A percentile compares a stretch with the other conserved stretches of the same genome.
Conservation (phyloP, 2,113 vertebrate species). For the Siniperca chuatsi region DNA sequence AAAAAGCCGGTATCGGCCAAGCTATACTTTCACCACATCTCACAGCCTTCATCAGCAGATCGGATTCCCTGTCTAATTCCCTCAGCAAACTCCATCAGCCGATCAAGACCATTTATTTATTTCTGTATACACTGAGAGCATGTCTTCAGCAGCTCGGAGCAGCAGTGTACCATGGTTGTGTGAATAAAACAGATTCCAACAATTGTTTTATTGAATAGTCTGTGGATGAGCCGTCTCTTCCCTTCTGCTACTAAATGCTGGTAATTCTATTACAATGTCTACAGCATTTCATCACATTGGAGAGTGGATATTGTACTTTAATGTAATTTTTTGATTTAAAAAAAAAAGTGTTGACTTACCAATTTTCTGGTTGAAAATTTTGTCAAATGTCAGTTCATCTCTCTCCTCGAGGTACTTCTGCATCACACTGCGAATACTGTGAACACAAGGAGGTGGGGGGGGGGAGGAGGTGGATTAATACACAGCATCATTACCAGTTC, state of each 20-base stretch:
- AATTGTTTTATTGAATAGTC: neutral
- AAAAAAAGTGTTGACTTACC: slow-evolving; percentile 85
- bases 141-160: neutral
- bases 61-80: neutral
- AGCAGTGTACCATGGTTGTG: neutral
- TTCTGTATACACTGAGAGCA: neutral
- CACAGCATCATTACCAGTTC: neutral
- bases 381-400: slow-evolving; percentile 96
- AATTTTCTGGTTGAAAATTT: slow-evolving; percentile 98
- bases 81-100: neutral
- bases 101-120: neutral
- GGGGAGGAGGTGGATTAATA: slow-evolving; percentile 1
- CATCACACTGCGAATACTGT: slow-evolving; percentile 98
- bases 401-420: slow-evolving; percentile 97
- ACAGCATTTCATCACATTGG: neutral
- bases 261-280: neutral
- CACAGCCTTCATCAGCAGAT: neutral
- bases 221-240: neutral
- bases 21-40: neutral
- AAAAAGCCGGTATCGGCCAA: neutral
- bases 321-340: neutral
- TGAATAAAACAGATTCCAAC: neutral
- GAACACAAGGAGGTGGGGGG: slow-evolving; percentile 37
- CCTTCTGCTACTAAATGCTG: neutral
- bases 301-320: neutral